Evolutionary conservation across 2,113 vertebrate species (phyloP), one percentile per base, ranked within the genome.

Genomic region (Urocitellus parryii): DNA sequence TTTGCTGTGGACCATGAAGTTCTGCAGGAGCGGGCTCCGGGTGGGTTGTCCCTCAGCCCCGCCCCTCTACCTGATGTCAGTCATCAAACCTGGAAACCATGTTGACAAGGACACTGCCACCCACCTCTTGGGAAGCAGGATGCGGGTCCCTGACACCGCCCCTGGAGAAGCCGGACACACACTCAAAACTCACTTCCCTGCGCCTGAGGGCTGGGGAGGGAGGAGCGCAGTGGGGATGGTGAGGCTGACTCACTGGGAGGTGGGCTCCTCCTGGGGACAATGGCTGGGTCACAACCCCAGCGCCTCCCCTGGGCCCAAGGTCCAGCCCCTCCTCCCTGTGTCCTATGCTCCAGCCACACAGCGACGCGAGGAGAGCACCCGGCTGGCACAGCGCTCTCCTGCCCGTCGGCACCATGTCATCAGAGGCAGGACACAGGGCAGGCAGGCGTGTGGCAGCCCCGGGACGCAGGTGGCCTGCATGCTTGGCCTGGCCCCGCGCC

Each of bases 301-400:
- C 1, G n/a, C 72, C 20, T 45, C 56, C 83, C 5, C 63, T 39
- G 0, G 0, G n/a, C 53, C 70, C 29, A 22, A 22, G 0, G 0
- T 14, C 61, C 0, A 1, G 29, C 56, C 32, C 3, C 51, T 70
- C 56, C 88, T 76, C 83, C 2, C 48, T 34, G 22, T 8, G 0
- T 14, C 25, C 42, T 25, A 24, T 32, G 12, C 0, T 8, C 76
- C 74, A 70, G 68, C 61, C 25, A 42, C 22, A 37, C n/a, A n/a
- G n/a, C 1, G 72, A 29, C 68, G 45, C 5, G 51, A 67, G 39
- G 18, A 79, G 22, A 9, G 4, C 74, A 0, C 2, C 63, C 70
- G 34, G 53, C 80, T 8, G 48, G 25, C 79, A 37, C 1, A 0
- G 84, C 4, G 4, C 53, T 7, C 45, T 18, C 5, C 58, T 45